Base-by-base conservation (phyloP, 1,140 invertebrate species). In the Brachionus koreanus region DNA sequence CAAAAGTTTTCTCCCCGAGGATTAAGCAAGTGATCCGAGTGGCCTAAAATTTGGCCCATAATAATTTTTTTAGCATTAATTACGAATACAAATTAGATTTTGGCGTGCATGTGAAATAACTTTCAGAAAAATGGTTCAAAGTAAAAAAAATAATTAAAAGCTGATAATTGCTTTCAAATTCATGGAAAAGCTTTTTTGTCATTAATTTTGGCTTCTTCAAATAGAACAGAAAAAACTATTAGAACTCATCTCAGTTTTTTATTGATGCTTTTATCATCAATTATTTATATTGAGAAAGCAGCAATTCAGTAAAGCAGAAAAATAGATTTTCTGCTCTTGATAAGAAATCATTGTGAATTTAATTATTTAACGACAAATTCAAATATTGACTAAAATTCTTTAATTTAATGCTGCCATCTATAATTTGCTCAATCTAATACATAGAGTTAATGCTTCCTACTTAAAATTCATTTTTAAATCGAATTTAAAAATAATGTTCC, bases 301-400 rank as follows among this genome's bases (percentile, higher is more conserved):
- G 49, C 49, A 57, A 57, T 57, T 57, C 49, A 19, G 29, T 29
- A 29, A 29, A 1, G 29, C 29, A 29, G 29, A 25, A 57, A 57
- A 57, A 57, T 57, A 57, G 49, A 52, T 57, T 52, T 57, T 57
- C 16, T 25, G 2, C 49, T 57, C 49, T 57, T 57, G 49, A 57
- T 57, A 57, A 57, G 19, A 19, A 23, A 57, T 57, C 19, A 19
- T 9, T 57, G 49, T 57, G 49, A 57, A 57, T 57, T 25, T 57
- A 57, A 57, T 57, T 23, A 57, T 10, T 57, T 23, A 57, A 57
- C 49, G 49, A 57, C 49, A 57, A 57, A 57, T 57, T 57, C 49
- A 57, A 57, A 57, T 57, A 57, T 57, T 57, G 49, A 57, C 49
- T 57, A 57, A 57, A 57, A 57, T 57, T 57, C n/a, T 57, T 9